These are phyloP conservation scores for Hydrolagus colliei DNA, from an alignment of 2,797 vertebrate species.

Conservation along the genomic window DNA sequence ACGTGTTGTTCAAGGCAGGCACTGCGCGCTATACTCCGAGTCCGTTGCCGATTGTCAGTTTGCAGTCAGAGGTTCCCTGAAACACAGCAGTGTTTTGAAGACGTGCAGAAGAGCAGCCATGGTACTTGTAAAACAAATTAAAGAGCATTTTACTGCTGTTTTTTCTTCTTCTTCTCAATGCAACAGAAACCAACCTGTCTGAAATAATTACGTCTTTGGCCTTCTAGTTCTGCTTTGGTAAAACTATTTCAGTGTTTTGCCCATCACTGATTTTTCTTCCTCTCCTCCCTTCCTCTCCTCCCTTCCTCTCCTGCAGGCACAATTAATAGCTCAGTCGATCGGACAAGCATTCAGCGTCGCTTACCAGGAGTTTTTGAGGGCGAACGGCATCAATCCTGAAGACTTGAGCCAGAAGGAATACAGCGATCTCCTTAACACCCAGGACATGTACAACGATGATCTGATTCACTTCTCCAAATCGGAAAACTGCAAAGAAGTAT, in stretches of 20 bases:
- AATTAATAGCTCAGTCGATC: conserved; percentile 89
- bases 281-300: conserved; percentile 21
- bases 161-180: neutral
- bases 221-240: too few species aligned
- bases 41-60: neutral
- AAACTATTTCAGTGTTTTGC: neutral
- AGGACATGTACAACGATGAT: conserved; percentile 96
- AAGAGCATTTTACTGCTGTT: too few species aligned
- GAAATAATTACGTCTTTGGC: too few species aligned
- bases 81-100: neutral
- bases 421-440: conserved; percentile 85
- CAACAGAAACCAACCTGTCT: neutral
- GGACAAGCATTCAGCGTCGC: conserved; percentile 92
- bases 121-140: neutral
- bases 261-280: neutral
- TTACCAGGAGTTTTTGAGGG: conserved; percentile 88
- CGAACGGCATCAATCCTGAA: conserved; percentile 90
- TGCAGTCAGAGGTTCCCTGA: neutral
- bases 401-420: conserved; percentile 94
- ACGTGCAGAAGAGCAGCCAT: neutral
- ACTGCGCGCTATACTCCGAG: too few species aligned
- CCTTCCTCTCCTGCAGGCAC: conserved; percentile 59
- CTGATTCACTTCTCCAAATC: conserved; percentile 94
- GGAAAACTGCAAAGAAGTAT: conserved; percentile 93
- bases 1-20: too few species aligned